Conservation (phyloP, 1,140 invertebrate genomes). For the Zophobas atratus region DNA sequence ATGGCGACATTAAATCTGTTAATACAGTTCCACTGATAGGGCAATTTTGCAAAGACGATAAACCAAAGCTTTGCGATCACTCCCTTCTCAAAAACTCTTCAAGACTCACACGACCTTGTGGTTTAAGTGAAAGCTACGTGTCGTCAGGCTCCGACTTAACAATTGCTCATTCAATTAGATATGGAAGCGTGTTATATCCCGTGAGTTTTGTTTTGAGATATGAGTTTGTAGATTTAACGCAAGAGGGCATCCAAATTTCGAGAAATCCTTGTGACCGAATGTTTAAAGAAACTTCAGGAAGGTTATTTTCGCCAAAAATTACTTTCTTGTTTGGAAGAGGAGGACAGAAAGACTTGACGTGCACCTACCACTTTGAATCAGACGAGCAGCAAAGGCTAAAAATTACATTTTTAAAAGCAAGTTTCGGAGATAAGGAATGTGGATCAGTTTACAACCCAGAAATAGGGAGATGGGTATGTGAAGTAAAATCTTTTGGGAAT, state of each 20-base stretch:
- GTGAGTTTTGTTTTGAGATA: conserved; percentile 84
- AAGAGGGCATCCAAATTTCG: conserved; percentile 74
- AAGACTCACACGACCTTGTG: conserved; percentile 81
- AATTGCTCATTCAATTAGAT: conserved; percentile 80
- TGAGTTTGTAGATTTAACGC: conserved; percentile 81
- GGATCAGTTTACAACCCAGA: conserved; percentile 75
- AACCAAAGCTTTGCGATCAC: conserved; percentile 81
- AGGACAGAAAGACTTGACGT: conserved; percentile 82
- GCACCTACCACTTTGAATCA: conserved; percentile 82
- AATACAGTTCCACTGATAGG: conserved; percentile 76
- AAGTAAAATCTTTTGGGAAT: conserved; percentile 63
- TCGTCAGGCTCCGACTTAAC: conserved; percentile 81
- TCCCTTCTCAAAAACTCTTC: conserved; percentile 82
- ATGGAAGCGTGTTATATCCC: conserved; percentile 84
- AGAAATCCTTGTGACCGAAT: conserved; percentile 75
- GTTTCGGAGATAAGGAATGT: conserved; percentile 79
- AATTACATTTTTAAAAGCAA: conserved; percentile 76
- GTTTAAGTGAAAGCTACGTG: conserved; percentile 83
- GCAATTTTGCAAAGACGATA: conserved; percentile 83
- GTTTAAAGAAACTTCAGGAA: conserved; percentile 72
- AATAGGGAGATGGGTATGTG: conserved; percentile 75
- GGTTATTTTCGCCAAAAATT: conserved; percentile 82
- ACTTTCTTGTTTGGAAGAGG: conserved; percentile 88
- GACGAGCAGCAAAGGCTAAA: conserved; percentile 77
- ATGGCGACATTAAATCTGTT: conserved; percentile 72